Evolutionary conservation across 2,888 invertebrate genomes (phyloP).

Genomic region (Stegana nigrithorax): DNA sequence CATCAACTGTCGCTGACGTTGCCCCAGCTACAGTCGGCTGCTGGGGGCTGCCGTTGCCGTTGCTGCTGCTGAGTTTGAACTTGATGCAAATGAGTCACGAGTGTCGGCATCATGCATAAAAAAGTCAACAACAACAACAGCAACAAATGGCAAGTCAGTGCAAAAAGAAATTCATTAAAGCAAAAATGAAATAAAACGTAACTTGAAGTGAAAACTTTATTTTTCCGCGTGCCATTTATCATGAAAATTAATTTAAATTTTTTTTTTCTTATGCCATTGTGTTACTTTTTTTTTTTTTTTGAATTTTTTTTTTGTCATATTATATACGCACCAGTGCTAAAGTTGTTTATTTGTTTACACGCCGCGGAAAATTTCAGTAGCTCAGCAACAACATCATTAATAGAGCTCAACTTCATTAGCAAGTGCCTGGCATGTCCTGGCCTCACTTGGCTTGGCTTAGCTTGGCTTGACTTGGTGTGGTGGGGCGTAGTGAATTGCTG

Average conservation of each 20-base stretch:
- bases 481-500: neutral
- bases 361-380: neutral
- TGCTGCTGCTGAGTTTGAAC: constrained; percentile 2
- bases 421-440: no score
- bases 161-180: no score
- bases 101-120: neutral
- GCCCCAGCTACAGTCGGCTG: no score
- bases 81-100: neutral
- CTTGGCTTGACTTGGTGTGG: no score
- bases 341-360: neutral
- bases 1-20: constrained; percentile 22
- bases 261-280: neutral
- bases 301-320: neutral
- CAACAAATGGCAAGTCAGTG: neutral
- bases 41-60: no score
- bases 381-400: neutral
- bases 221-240: neutral
- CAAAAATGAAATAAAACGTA: no score
- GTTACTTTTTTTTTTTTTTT: no score
- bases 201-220: no score
- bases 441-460: no score
- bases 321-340: neutral
- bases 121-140: neutral
- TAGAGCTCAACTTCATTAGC: neutral
- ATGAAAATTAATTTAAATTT: constrained; percentile 3